Evolutionary conservation across 2,113 vertebrate genomes (phyloP), one percentile per base, ranked within the genome.

Genomic region (Amphiprion percula): DNA sequence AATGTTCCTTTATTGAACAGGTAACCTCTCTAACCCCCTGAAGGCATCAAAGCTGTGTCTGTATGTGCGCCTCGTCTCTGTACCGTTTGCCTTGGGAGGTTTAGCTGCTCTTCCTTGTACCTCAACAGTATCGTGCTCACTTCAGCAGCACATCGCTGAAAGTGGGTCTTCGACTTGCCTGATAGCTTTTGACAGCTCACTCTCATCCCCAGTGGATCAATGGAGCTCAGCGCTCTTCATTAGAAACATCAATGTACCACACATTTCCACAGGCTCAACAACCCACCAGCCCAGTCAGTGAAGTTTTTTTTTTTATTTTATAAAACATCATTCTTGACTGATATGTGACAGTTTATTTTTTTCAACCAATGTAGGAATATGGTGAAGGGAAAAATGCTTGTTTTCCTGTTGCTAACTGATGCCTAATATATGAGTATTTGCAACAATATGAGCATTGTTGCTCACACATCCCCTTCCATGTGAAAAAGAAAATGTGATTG

Each of bases 171-270:
- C 85, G 83, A 91, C 88, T 88, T 49, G 79, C 80, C 85, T 92
- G 92, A 92, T 90, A 85, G 90, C 84, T 91, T 89, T 82, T 92
- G 92, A 93, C 93, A 92, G 91, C 90, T 90, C 91, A 86, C 87
- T 88, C 89, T 91, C 89, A 89, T 92, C 87, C 87, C 86, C 14
- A 33, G 65, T 79, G 74, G 87, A 93, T 94, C 93, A 92, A 94
- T 94, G 85, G 70, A 87, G 86, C 89, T 91, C 89, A 84, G 82
- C 37, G 58, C 90, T 90, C 89, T 93, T 93, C 90, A 91, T 90
- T 89, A 90, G 88, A 93, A 88, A 91, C 88, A 90, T 93, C 91
- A 91, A 91, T 92, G 88, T 74, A 83, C 79, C 63, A 72, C 88
- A 78, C 79, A 87, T 90, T 88, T 91, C 90, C 87, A 84, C 74